Conservation (phyloP, 2,797 vertebrate species). For the Pseudomugil tenellus region DNA sequence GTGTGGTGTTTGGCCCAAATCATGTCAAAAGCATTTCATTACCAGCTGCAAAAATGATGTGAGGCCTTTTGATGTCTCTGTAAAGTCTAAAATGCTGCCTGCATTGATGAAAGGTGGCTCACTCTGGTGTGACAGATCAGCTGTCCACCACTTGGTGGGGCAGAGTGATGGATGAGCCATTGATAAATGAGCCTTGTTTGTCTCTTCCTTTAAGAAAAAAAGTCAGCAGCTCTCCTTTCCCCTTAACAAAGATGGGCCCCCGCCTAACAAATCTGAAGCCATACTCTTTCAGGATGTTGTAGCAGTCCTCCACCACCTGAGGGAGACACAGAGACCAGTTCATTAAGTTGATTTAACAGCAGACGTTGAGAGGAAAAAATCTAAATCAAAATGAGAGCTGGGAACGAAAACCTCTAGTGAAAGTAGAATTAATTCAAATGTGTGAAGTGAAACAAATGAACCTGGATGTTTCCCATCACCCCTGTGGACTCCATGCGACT, state of each 20-base stretch:
- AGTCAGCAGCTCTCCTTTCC: slow-evolving; percentile 95
- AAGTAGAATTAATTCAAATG: not conserved
- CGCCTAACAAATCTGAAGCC: slow-evolving; percentile 94
- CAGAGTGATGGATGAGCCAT: slow-evolving; percentile 89
- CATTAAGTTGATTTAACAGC: too few relatives aligned
- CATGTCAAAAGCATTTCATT: not conserved
- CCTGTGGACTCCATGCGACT: slow-evolving; percentile 99
- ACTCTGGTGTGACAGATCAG: slow-evolving; percentile 56
- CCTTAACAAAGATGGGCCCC: slow-evolving; percentile 94
- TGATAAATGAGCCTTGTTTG: slow-evolving; percentile 90
- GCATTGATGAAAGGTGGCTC: not conserved
- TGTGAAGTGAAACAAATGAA: slow-evolving; percentile 55
- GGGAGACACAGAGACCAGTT: slow-evolving; percentile 32
- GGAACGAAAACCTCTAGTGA: too few relatives aligned
- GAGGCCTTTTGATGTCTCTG: not conserved
- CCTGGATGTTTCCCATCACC: slow-evolving; percentile 98
- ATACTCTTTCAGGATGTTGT: slow-evolving; percentile 92
- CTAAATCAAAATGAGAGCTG: too few relatives aligned
- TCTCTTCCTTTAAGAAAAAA: slow-evolving; percentile 95
- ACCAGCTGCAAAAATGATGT: not conserved
- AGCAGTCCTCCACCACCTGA: slow-evolving; percentile 96
- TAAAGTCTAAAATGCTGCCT: not conserved
- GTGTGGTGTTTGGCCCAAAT: not conserved
- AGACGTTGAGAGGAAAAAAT: too few relatives aligned
- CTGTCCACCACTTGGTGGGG: slow-evolving; percentile 97